phyloP scores from a whole-genome alignment of 2,797 vertebrate genomes.

The Gambusia yucatana region DNA sequence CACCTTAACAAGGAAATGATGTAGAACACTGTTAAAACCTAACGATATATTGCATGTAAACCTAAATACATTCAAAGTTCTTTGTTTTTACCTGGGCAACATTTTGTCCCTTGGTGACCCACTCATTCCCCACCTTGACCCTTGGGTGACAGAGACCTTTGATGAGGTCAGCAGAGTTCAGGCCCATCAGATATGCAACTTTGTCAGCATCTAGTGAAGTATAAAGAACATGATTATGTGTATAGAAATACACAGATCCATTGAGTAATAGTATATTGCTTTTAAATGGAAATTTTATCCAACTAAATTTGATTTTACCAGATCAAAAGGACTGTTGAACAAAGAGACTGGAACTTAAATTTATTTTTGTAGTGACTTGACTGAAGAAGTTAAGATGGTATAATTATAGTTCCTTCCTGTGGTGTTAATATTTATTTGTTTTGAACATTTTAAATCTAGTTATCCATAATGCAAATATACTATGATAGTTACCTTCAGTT shows the following conservation, averaged over 20 bases:
- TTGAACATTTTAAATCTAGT: background rate
- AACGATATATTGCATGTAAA: background rate
- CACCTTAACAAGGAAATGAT: slow-evolving; percentile 64
- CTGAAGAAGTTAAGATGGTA: background rate
- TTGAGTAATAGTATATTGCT: background rate
- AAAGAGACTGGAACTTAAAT: background rate
- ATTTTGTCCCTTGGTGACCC: slow-evolving; percentile 87
- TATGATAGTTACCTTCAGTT: slow-evolving; percentile 78
- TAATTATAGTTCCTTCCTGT: background rate
- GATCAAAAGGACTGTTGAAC: background rate
- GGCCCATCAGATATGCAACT: slow-evolving; percentile 88
- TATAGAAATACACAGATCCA: background rate
- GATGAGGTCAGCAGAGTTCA: slow-evolving; percentile 92
- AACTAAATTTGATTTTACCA: background rate
- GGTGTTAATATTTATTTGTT: background rate
- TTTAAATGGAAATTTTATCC: background rate
- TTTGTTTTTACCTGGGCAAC: slow-evolving; percentile 82
- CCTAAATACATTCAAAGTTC: background rate
- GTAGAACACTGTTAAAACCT: background rate
- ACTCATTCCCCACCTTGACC: slow-evolving; percentile 88
- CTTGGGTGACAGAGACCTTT: slow-evolving; percentile 91
- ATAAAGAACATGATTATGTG: background rate
- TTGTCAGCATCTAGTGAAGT: slow-evolving; percentile 86
- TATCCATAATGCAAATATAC: background rate
- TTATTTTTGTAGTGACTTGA: background rate